Conservation (phyloP, 1,140 invertebrate species). For the Bombus breviceps region DNA sequence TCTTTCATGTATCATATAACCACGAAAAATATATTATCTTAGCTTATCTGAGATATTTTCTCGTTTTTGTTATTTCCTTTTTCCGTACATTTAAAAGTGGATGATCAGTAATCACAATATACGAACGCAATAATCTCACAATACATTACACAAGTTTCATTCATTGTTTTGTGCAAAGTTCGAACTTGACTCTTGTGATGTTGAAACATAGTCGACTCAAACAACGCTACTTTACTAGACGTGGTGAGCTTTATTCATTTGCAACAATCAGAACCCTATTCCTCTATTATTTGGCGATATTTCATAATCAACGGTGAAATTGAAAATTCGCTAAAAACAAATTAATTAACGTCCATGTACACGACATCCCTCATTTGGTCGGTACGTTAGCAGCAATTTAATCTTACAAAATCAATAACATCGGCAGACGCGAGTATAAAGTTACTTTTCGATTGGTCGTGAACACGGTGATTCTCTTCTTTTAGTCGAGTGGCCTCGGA, state of each 20-base stretch:
- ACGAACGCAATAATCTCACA: too few relatives aligned
- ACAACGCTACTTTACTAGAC: not conserved
- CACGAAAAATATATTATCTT: too few relatives aligned
- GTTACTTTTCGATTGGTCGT: not conserved
- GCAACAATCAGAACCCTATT: not conserved
- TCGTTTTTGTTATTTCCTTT: too few relatives aligned
- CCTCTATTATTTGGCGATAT: not conserved
- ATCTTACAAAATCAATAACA: conserved; percentile 20
- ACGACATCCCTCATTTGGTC: not conserved
- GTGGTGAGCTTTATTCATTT: not conserved
- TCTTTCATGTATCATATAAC: too few relatives aligned
- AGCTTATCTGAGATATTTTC: too few relatives aligned
- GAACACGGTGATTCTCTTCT: not conserved
- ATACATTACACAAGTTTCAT: too few relatives aligned
- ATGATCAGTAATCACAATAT: too few relatives aligned
- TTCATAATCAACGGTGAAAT: conserved; percentile 1
- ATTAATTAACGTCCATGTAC: conserved; percentile 19
- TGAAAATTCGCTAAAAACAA: not conserved
- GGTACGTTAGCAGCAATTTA: not conserved
- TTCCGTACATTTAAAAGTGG: too few relatives aligned
- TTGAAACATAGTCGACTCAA: not conserved
- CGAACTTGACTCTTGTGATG: too few relatives aligned
- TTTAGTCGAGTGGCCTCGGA: not conserved
- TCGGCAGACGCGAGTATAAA: not conserved
- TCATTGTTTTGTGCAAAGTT: too few relatives aligned